Base-by-base conservation (phyloP, 2,888 invertebrate genomes). In the Drosophila paracracens region DNA sequence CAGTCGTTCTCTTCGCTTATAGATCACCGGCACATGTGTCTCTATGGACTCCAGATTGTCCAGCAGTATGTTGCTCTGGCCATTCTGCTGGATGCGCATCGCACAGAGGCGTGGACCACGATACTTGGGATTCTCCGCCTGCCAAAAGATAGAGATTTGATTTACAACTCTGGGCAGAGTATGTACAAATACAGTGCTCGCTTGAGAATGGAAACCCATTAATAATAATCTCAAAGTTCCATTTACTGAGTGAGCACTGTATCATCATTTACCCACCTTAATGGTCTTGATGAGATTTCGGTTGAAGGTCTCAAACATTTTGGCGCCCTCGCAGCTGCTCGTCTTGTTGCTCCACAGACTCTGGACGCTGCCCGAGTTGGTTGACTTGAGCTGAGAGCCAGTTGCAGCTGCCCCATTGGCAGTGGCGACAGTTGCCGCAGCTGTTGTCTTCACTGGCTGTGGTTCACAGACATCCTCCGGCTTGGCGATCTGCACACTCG, bases 41-140 rank as follows among this genome's bases (percentile, higher is more conserved):
- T 92, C 92, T 18, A 93, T 83, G 52, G 96, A 95, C 81, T 96
- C 96, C 38, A 96, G 96, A 85, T 96, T 97, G 92, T 97, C 97
- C 31, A 97, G 93, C 7, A 97, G 93, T 84, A 97, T 96, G 91
- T 97, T 97, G 90, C 96, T 96, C 16, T 96, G 96, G 8, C 96
- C 96, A 8, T 95, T 95, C 88, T 96, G 96, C 87, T 96, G 96
- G 85, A 97, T 94, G 43, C 96, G 94, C 89, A 97, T 94, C 60
- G 97, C 96, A 88, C 97, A 97, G 83, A 96, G 95, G 74, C 97
- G 94, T 2, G 97, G 96, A 1, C 96, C 96, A 16, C 91, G 91
- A 69, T 93, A 82, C 70, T 93, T 93, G 13, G 93, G 93, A 86
- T 93, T 93, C 80, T 93, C 93, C 88, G 93, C 93, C 93, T 93